Conservation (phyloP, 2,888 invertebrate species). For the Dermolepida albohirtum region DNA sequence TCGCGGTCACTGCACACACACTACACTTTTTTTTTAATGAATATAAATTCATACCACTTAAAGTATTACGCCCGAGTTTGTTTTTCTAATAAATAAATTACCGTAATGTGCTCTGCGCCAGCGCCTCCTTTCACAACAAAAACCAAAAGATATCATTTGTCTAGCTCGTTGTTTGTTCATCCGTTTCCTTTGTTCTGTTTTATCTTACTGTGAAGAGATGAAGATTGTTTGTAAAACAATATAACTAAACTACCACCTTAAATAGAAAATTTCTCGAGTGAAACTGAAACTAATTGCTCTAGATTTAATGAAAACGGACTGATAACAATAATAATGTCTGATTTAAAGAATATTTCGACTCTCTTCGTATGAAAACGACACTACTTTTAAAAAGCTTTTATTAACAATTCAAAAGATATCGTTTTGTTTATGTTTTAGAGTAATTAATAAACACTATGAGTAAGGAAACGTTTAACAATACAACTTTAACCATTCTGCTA, state of each 20-base stretch:
- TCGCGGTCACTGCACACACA: too few relatives aligned
- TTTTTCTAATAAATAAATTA: constrained; percentile 1
- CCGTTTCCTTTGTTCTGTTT: constrained; percentile 1
- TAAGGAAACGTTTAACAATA: too few relatives aligned
- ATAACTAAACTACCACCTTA: constrained; percentile 7
- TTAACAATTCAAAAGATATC: too few relatives aligned
- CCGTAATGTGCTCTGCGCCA: background rate
- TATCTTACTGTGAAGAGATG: constrained; percentile 3
- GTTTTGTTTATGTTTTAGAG: too few relatives aligned
- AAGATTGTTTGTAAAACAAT: constrained; percentile 26
- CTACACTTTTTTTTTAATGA: too few relatives aligned
- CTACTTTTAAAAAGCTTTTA: too few relatives aligned
- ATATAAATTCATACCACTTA: too few relatives aligned
- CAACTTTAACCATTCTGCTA: too few relatives aligned
- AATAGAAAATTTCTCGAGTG: constrained; percentile 10
- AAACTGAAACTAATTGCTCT: constrained; percentile 15
- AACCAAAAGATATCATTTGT: background rate
- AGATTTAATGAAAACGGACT: constrained; percentile 6
- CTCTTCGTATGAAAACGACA: too few relatives aligned
- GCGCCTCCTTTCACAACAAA: background rate
- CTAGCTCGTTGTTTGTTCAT: constrained; percentile 13
- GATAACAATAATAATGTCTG: background rate
- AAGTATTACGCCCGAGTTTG: background rate
- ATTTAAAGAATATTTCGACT: background rate
- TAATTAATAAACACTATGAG: too few relatives aligned